These are phyloP conservation scores for Thermophis baileyi DNA, from an alignment of 2,113 vertebrate species.

Conservation along the genomic window DNA sequence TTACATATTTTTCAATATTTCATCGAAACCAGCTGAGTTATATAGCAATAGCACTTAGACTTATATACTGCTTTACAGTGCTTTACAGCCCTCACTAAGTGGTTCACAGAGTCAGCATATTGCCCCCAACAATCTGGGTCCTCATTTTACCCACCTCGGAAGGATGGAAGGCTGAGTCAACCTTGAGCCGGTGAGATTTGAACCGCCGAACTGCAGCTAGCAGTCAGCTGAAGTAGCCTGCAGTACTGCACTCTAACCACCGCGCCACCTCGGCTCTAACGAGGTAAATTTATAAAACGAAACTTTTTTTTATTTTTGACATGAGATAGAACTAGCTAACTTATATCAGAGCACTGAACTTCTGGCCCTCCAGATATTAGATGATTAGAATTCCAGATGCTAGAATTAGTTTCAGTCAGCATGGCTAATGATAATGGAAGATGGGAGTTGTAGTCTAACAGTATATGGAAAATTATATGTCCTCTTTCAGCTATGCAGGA, in stretches of 20 bases:
- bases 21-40: neutral
- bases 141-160: too few species aligned
- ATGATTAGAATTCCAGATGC: neutral
- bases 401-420: neutral
- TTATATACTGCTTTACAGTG: too few species aligned
- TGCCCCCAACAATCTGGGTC: too few species aligned
- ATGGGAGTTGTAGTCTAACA: neutral
- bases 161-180: too few species aligned
- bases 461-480: neutral
- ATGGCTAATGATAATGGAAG: neutral
- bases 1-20: neutral
- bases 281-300: neutral
- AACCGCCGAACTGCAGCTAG: too few species aligned
- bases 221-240: too few species aligned
- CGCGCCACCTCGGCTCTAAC: too few species aligned
- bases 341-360: slow-evolving; percentile 5
- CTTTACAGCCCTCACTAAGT: too few species aligned
- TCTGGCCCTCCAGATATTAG: neutral
- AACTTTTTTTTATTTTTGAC: neutral
- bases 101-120: too few species aligned
- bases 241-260: too few species aligned
- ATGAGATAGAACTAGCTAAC: neutral
- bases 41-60: too few species aligned
- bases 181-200: too few species aligned
- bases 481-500: neutral